Evolutionary conservation across 2,113 vertebrate species (phyloP).

Genomic region (Emydura subglobosa): DNA sequence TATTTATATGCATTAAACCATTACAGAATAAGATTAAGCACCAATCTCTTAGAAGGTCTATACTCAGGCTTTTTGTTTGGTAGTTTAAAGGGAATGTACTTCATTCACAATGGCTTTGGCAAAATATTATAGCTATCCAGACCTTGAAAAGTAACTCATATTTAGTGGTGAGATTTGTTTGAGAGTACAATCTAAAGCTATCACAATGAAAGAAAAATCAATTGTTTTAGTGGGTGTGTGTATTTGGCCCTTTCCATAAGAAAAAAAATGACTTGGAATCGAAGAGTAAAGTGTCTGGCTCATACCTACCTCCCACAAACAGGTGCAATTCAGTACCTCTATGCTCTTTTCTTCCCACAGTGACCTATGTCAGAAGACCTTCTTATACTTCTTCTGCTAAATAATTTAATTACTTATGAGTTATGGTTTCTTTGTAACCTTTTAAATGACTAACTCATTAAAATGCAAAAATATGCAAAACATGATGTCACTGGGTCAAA

Average conservation of each 20-base stretch:
- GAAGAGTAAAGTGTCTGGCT: conserved; percentile 24
- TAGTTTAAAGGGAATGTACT: background rate
- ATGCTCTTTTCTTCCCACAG: conserved; percentile 68
- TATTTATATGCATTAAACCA: conserved; percentile 37
- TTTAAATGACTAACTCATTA: conserved; percentile 83
- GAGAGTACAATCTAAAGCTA: conserved; percentile 2
- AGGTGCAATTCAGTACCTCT: conserved; percentile 67
- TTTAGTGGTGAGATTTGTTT: conserved; percentile 18
- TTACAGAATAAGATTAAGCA: conserved; percentile 33
- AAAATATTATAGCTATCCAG: background rate
- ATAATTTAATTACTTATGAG: conserved; percentile 86
- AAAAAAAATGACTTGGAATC: conserved; percentile 40
- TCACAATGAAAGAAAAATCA: background rate
- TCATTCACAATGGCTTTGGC: background rate
- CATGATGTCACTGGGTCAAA: conserved; percentile 83
- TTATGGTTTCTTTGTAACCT: conserved; percentile 85
- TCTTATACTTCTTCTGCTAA: conserved; percentile 77
- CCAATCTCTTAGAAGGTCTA: conserved; percentile 10
- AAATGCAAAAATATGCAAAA: conserved; percentile 85
- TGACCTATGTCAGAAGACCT: conserved; percentile 76
- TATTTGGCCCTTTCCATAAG: conserved; percentile 31
- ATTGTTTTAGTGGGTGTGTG: conserved; percentile 1
- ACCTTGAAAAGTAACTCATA: conserved; percentile 37
- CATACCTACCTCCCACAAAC: conserved; percentile 53
- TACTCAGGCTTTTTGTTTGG: conserved; percentile 7